These are phyloP conservation scores for Trilocha varians DNA, from an alignment of 2,888 invertebrate genomes.

Conservation along the genomic window DNA sequence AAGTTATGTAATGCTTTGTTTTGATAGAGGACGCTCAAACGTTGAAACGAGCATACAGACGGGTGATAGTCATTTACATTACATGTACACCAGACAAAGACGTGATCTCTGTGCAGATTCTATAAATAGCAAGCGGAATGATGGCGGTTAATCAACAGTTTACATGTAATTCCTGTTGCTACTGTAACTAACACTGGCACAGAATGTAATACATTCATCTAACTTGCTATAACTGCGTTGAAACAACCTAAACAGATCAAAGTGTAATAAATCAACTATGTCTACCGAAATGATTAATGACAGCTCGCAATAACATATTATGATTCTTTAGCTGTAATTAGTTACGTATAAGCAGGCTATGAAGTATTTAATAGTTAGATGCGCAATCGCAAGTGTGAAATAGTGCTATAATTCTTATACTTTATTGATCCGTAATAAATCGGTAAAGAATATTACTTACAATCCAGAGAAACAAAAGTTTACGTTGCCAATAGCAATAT, in stretches of 20 bases:
- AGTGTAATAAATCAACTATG: neutral
- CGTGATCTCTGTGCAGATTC: constrained; percentile 66
- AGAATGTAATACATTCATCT: too few species aligned
- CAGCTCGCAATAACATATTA: neutral
- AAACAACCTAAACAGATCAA: neutral
- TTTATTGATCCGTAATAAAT: too few species aligned
- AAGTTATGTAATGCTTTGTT: constrained; percentile 53
- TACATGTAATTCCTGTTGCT: constrained; percentile 47
- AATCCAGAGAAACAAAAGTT: too few species aligned
- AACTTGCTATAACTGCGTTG: too few species aligned
- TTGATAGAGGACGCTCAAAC: constrained; percentile 31
- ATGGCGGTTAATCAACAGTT: constrained; percentile 66
- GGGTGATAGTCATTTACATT: constrained; percentile 58
- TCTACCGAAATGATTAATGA: neutral
- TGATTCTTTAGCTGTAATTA: neutral
- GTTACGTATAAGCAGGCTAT: neutral
- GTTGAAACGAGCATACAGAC: constrained; percentile 22
- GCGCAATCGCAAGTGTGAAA: too few species aligned
- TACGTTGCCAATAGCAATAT: too few species aligned
- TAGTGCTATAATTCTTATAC: too few species aligned
- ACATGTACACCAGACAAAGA: constrained; percentile 66
- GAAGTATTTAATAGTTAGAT: too few species aligned
- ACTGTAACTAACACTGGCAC: constrained; percentile 23
- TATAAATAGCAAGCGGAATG: constrained; percentile 61
- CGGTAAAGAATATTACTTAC: too few species aligned